phyloP scores from a whole-genome alignment of 2,888 invertebrate genomes.

The Alloscopus bannaensis region DNA sequence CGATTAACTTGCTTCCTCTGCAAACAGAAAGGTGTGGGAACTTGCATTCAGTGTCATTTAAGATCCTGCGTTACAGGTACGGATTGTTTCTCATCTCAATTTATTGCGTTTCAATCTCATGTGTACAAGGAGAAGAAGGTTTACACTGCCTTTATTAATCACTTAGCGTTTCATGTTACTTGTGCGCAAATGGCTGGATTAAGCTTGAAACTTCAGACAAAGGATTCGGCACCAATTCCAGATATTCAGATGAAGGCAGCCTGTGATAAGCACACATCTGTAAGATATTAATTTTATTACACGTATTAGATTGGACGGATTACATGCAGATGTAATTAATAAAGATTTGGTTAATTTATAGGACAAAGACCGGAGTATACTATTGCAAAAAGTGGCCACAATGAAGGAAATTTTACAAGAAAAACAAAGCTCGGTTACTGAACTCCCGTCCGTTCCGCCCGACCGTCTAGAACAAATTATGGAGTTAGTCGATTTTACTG shows the following conservation, averaged over 20 bases:
- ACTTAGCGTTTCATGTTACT: slow-evolving; percentile 34
- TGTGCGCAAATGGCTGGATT: slow-evolving; percentile 33
- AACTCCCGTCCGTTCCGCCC: background rate
- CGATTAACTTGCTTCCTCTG: slow-evolving; percentile 36
- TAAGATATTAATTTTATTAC: slow-evolving; percentile 8
- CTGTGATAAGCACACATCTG: slow-evolving; percentile 49
- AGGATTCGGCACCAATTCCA: background rate
- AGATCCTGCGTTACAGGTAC: slow-evolving; percentile 37
- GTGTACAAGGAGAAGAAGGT: background rate
- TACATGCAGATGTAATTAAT: background rate
- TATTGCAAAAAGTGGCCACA: slow-evolving; percentile 26
- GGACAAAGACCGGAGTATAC: background rate
- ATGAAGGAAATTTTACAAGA: slow-evolving; percentile 23
- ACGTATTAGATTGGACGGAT: background rate
- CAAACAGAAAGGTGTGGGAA: slow-evolving; percentile 46
- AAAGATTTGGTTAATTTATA: too few relatives aligned
- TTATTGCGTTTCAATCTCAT: background rate
- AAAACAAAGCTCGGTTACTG: background rate
- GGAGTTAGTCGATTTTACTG: slow-evolving; percentile 32
- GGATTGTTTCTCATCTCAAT: background rate
- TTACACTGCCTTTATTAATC: background rate
- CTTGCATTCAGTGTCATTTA: slow-evolving; percentile 42
- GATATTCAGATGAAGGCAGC: slow-evolving; percentile 5
- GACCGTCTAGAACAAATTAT: background rate
- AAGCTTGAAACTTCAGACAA: slow-evolving; percentile 13